Evolutionary conservation across 2,888 invertebrate species (phyloP).

Genomic region (Tenthredo livida): DNA sequence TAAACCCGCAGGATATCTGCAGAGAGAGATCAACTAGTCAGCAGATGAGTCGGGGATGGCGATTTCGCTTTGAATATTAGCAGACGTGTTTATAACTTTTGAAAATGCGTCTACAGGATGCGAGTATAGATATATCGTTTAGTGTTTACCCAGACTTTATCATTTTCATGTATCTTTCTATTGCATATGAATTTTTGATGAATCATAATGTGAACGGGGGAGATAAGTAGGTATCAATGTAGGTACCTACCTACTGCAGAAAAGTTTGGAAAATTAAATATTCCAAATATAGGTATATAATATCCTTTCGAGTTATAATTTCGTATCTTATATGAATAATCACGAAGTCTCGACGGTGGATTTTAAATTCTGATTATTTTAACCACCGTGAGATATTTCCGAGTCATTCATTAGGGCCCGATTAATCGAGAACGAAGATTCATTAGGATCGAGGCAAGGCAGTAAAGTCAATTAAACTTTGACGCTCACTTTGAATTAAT

Average conservation of each 20-base stretch:
- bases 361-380: neutral
- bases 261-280: neutral
- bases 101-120: neutral
- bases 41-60: neutral
- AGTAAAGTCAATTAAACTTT: conserved; percentile 17
- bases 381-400: neutral
- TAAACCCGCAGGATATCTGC: neutral
- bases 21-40: neutral
- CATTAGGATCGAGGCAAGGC: conserved; percentile 1
- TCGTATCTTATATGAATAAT: neutral
- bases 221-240: neutral
- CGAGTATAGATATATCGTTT: neutral
- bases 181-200: neutral
- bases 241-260: neutral
- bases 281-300: neutral
- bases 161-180: neutral
- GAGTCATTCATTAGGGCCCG: conserved; percentile 18
- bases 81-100: neutral
- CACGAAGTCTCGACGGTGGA: neutral
- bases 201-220: neutral
- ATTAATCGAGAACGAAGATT: conserved; percentile 32
- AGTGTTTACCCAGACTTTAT: neutral
- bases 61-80: neutral
- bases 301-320: neutral
- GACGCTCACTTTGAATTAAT: conserved; percentile 23